Evolutionary conservation across 1,140 invertebrate species (phyloP).

Genomic region (Cheumatopsyche charites): DNA sequence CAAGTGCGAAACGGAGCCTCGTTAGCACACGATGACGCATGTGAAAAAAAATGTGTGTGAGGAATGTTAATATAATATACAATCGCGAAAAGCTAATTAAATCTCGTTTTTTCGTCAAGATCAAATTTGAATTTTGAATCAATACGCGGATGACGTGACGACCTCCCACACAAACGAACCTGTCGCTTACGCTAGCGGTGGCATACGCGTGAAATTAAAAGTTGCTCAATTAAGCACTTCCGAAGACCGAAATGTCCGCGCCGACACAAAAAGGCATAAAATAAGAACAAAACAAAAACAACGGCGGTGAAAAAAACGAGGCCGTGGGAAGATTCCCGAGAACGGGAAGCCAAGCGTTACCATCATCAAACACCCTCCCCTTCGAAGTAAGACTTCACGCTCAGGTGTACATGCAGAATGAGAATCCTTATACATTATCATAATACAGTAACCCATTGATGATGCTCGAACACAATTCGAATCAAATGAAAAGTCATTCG

Average conservation of each 20-base stretch:
- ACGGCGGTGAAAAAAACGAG: background rate
- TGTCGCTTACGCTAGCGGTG: background rate
- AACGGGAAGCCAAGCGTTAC: slow-evolving; percentile 24
- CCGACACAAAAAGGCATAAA: too few species aligned
- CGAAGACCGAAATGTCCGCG: slow-evolving; percentile 17
- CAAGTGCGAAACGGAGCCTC: too few species aligned
- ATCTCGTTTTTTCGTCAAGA: too few species aligned
- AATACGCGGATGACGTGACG: background rate
- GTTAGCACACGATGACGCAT: too few species aligned
- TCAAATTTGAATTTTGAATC: too few species aligned
- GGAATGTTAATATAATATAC: too few species aligned
- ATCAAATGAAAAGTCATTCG: too few species aligned
- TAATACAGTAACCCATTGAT: too few species aligned
- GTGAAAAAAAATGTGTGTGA: too few species aligned
- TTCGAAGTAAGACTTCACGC: slow-evolving; percentile 11
- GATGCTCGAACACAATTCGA: too few species aligned
- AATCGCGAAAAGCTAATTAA: too few species aligned
- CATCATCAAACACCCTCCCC: slow-evolving; percentile 8
- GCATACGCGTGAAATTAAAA: background rate
- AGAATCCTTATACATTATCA: slow-evolving; percentile 2
- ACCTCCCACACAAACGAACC: slow-evolving; percentile 5
- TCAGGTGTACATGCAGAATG: slow-evolving; percentile 1
- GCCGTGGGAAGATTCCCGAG: slow-evolving; percentile 27
- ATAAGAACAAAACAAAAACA: background rate
- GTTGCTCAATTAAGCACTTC: slow-evolving; percentile 23